phyloP scores from a whole-genome alignment of 2,888 invertebrate species.

The Caenorhabditis sp. region DNA sequence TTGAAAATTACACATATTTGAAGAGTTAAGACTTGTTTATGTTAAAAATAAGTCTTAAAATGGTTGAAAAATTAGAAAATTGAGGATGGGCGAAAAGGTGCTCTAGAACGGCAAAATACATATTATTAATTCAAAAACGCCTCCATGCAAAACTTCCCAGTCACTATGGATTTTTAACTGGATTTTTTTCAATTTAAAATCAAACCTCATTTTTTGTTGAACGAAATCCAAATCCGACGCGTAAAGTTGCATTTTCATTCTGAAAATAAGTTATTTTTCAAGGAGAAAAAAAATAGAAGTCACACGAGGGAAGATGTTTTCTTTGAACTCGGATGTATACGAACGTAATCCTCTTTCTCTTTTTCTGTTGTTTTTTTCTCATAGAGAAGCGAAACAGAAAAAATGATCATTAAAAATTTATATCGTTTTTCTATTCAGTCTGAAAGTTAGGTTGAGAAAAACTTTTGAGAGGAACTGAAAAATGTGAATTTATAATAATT shows the following conservation, averaged over 20 bases:
- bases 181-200: background rate
- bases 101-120: constrained; percentile 6
- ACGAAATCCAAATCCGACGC: background rate
- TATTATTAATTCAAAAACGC: background rate
- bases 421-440: background rate
- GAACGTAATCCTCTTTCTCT: background rate
- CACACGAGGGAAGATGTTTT: background rate
- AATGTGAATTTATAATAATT: background rate
- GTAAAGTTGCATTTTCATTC: background rate
- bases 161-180: background rate
- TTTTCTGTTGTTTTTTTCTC: background rate
- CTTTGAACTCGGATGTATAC: background rate
- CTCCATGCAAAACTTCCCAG: background rate
- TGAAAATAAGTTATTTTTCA: background rate
- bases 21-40: background rate
- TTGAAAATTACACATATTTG: constrained; percentile 4
- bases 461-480: background rate
- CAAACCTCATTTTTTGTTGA: background rate
- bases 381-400: background rate
- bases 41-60: constrained; percentile 4
- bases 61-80: constrained; percentile 3
- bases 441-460: no score
- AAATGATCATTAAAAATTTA: background rate
- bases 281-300: background rate
- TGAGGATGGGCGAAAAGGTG: constrained; percentile 8